Evolutionary conservation across 2,113 vertebrate genomes (phyloP).

Genomic region (Heteronetta atricapilla): DNA sequence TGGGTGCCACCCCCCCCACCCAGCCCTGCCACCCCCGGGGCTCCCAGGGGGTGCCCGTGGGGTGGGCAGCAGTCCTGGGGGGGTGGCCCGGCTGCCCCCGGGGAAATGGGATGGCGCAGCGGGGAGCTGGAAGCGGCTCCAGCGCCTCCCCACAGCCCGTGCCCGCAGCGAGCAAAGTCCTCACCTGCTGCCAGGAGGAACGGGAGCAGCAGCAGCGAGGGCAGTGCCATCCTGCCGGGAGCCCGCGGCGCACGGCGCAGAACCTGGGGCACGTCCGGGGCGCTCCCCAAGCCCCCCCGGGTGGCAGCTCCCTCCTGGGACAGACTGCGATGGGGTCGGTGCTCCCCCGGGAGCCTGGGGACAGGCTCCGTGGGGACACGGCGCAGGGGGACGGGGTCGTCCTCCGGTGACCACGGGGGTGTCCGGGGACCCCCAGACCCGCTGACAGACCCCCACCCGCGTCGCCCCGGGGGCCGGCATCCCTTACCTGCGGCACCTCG

Average conservation of each 20-base stretch:
- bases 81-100: neutral
- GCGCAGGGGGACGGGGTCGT: neutral
- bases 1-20: neutral
- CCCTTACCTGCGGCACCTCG: conserved; percentile 26
- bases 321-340: neutral
- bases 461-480: rapidly evolving
- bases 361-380: neutral
- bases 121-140: neutral
- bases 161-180: neutral
- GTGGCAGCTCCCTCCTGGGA: no score
- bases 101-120: rapidly evolving
- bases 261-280: neutral
- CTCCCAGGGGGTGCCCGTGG: neutral
- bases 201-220: neutral
- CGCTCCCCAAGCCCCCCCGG: no score
- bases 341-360: neutral
- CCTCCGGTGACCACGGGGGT: neutral
- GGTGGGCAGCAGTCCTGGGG: neutral
- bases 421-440: neutral
- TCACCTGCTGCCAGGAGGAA: conserved; percentile 50
- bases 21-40: neutral
- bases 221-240: neutral
- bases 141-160: rapidly evolving
- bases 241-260: neutral
- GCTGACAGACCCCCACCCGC: rapidly evolving